A percentile compares a stretch with the other conserved stretches of the same genome.
Conservation (phyloP, 1,140 invertebrate species). For the Cherax quadricarinatus region DNA sequence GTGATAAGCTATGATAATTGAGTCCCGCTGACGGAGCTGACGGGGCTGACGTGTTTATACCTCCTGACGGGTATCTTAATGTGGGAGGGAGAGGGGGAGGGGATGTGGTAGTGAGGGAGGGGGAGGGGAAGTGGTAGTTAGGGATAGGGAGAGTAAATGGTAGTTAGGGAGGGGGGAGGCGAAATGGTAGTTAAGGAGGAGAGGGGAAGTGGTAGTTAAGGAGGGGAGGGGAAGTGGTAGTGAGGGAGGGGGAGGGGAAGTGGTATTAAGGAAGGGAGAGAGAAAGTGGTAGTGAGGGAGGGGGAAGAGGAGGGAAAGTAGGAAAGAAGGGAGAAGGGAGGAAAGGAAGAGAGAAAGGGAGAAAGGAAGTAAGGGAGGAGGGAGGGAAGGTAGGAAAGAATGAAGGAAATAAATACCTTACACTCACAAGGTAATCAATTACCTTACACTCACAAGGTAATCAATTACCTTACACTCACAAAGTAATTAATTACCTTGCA, state of each 20-base stretch:
- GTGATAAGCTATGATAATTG: conserved; percentile 34
- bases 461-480: no score
- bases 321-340: no score
- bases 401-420: no score
- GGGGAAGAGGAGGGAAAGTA: no score
- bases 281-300: neutral
- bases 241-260: no score
- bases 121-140: neutral
- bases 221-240: neutral
- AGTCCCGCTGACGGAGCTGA: conserved; percentile 1
- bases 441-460: no score
- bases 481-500: no score
- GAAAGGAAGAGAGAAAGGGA: no score
- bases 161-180: neutral
- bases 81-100: neutral
- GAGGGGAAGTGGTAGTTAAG: neutral
- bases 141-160: neutral
- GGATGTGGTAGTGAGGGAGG: neutral
- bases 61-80: conserved; percentile 19
- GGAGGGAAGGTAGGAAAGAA: no score
- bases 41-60: conserved; percentile 18
- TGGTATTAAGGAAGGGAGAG: no score
- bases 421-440: no score
- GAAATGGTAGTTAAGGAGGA: neutral
- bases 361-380: no score